phyloP scores from a whole-genome alignment of 1,140 invertebrate species.

The Hyphantria cunea region DNA sequence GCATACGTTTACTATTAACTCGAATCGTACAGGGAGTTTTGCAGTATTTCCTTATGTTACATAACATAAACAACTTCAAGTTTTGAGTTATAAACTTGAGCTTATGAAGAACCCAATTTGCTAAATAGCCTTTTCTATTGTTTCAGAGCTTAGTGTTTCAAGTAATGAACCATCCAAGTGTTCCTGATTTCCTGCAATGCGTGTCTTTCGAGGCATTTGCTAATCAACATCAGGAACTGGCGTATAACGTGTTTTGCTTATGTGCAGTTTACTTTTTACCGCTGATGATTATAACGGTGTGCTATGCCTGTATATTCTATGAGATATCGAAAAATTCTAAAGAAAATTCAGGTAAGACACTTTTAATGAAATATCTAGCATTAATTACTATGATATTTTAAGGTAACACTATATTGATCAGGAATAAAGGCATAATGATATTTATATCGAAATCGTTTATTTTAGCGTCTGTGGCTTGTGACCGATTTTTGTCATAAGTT shows the following conservation, averaged over 20 bases:
- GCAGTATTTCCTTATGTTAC: no score
- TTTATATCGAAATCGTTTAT: no score
- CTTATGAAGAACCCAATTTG: background rate
- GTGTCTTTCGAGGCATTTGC: constrained; percentile 89
- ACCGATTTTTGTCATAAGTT: no score
- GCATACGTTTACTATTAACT: no score
- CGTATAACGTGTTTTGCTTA: constrained; percentile 87
- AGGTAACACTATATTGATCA: no score
- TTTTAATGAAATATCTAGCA: background rate
- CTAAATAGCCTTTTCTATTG: constrained; percentile 27
- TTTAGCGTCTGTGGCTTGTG: no score
- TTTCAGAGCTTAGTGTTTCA: constrained; percentile 90
- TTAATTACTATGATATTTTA: background rate
- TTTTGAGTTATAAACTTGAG: no score
- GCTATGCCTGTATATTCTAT: constrained; percentile 65
- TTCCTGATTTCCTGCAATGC: constrained; percentile 87
- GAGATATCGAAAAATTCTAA: constrained; percentile 63
- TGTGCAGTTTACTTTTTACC: constrained; percentile 66
- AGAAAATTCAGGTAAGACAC: constrained; percentile 53
- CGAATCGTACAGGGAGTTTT: no score
- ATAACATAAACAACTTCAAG: no score
- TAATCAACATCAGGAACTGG: constrained; percentile 83
- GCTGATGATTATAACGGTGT: constrained; percentile 59
- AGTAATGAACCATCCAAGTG: constrained; percentile 85
- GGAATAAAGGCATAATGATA: no score